phyloP scores from a whole-genome alignment of 2,888 invertebrate genomes.

The Abrostola tripartita region DNA sequence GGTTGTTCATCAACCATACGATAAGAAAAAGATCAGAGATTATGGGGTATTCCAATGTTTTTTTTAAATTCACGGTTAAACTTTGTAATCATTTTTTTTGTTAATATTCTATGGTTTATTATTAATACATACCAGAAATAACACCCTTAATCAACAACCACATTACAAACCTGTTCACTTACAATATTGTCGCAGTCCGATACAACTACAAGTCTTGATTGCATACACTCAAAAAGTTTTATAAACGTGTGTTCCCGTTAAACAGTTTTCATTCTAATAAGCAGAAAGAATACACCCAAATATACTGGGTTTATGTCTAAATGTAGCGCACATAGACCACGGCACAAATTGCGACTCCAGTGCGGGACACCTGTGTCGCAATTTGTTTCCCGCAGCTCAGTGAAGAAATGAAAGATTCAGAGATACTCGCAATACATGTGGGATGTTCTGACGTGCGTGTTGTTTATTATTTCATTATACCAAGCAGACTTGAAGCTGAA shows the following conservation, averaged over 20 bases:
- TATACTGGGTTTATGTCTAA: conserved; percentile 18
- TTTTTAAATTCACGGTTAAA: too few species aligned
- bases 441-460: background rate
- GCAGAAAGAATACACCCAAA: conserved; percentile 37
- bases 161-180: too few species aligned
- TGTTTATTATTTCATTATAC: conserved; percentile 3
- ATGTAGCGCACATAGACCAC: conserved; percentile 14
- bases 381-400: conserved; percentile 29
- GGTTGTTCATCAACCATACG: too few species aligned
- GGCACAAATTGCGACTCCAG: conserved; percentile 44
- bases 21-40: too few species aligned
- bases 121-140: too few species aligned
- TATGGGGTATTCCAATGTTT: too few species aligned
- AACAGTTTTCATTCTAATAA: conserved; percentile 28
- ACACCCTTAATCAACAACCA: too few species aligned
- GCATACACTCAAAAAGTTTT: too few species aligned
- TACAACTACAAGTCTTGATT: too few species aligned
- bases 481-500: background rate
- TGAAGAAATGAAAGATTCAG: conserved; percentile 21
- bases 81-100: too few species aligned
- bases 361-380: conserved; percentile 46
- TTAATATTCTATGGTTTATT: too few species aligned
- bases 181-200: too few species aligned
- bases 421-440: conserved; percentile 10
- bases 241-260: background rate